A percentile compares a stretch with the other conserved stretches of the same genome.
Conservation (phyloP, 2,797 vertebrate genomes). For the Hipposideros larvatus region DNA sequence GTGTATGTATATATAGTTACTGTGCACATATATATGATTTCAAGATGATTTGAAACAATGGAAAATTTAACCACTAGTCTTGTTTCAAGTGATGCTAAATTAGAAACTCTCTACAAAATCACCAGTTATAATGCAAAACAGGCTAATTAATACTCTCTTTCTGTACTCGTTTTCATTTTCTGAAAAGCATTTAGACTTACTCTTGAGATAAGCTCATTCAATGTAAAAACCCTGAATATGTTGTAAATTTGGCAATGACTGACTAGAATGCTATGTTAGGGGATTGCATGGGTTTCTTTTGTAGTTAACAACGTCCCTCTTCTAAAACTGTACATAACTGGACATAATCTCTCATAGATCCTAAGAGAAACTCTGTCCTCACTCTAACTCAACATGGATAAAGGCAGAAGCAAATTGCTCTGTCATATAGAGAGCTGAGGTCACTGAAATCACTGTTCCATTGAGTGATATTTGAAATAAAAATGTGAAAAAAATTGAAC, state of each 20-base stretch:
- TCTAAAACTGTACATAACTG: neutral
- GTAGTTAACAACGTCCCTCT: neutral
- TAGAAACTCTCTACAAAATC: conserved; percentile 5
- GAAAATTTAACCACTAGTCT: neutral
- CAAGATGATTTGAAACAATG: neutral
- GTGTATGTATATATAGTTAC: too few species aligned
- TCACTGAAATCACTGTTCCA: neutral
- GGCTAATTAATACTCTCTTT: neutral
- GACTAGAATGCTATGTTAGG: neutral
- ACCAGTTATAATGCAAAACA: neutral
- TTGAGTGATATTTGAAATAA: conserved; percentile 15
- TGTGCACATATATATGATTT: neutral
- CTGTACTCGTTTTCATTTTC: neutral
- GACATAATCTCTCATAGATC: neutral
- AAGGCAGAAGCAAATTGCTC: neutral
- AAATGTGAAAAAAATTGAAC: conserved; percentile 32
- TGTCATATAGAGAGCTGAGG: neutral
- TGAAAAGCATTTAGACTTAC: conserved; percentile 21
- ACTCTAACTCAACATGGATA: neutral
- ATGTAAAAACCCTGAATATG: neutral
- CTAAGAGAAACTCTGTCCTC: neutral
- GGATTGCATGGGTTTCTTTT: neutral
- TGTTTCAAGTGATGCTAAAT: neutral
- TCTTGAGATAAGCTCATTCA: neutral
- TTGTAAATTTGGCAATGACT: neutral